Evolutionary conservation across 1,140 invertebrate species (phyloP), one percentile per base, ranked within the genome.

Genomic region (Cecropterus lyciades): DNA sequence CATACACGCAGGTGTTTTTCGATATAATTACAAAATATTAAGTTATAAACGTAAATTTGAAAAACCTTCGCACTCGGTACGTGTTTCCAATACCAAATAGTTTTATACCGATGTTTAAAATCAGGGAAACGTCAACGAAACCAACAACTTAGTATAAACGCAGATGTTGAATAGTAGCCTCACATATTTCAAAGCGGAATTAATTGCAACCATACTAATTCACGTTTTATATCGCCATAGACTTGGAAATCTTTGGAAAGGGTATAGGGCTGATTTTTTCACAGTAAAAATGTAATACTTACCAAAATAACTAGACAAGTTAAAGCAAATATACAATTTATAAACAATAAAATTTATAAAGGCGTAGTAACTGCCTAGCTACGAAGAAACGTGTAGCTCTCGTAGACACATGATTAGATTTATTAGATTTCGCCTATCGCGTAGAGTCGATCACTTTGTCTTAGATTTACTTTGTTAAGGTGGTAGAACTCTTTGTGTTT

Each of bases 11-110:
- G 72, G 70, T 75, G 70, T 68, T 56, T 66, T 63, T 46, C 51
- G 59, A 30, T 62, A 60, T 72, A 72, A 72, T 72, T 72, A 75
- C 65, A 72, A 72, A 75, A 70, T 68, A 69, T 72, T 66, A 72
- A 69, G 67, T 60, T 46, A 65, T 70, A 75, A 72, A 75, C 67
- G 67, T 73, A 74, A 74, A 74, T 72, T 69, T 43, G 27, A 68
- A 49, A 16, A 43, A 57, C 57, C 43, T 51, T 48, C 20, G 16
- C 16, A 48, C 51, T 14, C 15, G 24, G 46, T 67, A 67, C 68
- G 69, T 72, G 70, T 57, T 51, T 55, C 57, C 49, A 67, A 72
- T 72, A 75, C 43, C 8, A 57, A 69, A 71, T 59, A 63, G 33
- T 64, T 60, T 45, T 57, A 45, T 45, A 45, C 40, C 40, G 40